Base-by-base conservation (phyloP, 92 coral and sea anemone genomes). In the Zoanthus gigantus region DNA sequence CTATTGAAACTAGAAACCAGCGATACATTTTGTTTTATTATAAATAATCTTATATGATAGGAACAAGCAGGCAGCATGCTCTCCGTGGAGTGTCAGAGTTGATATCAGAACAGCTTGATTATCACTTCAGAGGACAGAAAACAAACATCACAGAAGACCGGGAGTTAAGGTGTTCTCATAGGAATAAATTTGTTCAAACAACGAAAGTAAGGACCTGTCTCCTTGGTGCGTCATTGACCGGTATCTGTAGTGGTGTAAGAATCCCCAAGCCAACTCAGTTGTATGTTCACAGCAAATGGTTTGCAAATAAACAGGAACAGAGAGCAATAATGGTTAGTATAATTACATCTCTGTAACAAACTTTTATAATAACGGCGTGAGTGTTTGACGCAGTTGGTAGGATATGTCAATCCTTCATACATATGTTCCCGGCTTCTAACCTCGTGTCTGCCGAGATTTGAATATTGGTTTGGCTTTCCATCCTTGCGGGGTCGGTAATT, bases 211-310 rank as follows among this genome's bases (percentile, higher is more conserved):
- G 6, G 34, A 77, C 89, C 68, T 69, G 91, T 37, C 82, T 94
- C 61, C 61, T 68, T 58, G 95, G 95, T 6, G 83, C 88, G 17
- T 94, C 98, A 5, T 76, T 94, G 88, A 90, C 92, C n/a, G 92
- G 94, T 6, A 78, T 90, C 87, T 88, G 92, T 78, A 88, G 79
- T 44, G 88, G 92, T 3, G 95, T 86, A 42, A 89, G 88, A 78
- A 72, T 69, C 8, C 84, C 81, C 30, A 89, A 88, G 29, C 88
- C 85, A 61, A 57, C 91, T 13, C 94, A 90, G 74, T 63, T 94
- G 44, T 94, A 92, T 67, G 85, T 44, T 2, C 91, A 92, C 50
- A 15, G 23, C 50, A 29, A 71, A 18, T 90, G 90, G 94, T 61
- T 58, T 44, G 89, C 93, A 1, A 53, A 63, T 14, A 80, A 65